Evolutionary conservation across 2,113 vertebrate species (phyloP).

Genomic region (Hemichromis elongatus): DNA sequence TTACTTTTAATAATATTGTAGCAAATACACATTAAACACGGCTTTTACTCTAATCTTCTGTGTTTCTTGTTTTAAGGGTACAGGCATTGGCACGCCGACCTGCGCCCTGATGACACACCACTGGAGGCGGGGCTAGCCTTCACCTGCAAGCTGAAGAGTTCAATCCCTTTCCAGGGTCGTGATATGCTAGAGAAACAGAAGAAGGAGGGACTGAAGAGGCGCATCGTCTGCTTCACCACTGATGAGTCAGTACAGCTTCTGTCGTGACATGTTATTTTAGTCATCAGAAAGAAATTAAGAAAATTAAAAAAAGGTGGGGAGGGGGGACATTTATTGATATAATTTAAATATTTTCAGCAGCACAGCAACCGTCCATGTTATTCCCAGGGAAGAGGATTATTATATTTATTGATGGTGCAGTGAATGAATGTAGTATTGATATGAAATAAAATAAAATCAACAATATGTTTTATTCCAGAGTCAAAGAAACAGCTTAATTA

Average conservation of each 20-base stretch:
- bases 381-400: neutral
- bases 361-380: neutral
- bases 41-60: neutral
- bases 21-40: neutral
- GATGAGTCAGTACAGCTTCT: slow-evolving; percentile 77
- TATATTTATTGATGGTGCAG: neutral
- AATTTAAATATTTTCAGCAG: neutral
- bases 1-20: neutral
- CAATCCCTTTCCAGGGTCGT: slow-evolving; percentile 83
- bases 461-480: neutral
- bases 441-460: neutral
- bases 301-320: neutral
- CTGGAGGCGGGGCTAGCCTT: slow-evolving; percentile 90
- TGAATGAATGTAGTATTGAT: neutral
- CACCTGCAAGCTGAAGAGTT: slow-evolving; percentile 88
- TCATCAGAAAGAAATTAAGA: neutral
- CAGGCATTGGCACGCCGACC: slow-evolving; percentile 93
- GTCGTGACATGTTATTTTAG: neutral
- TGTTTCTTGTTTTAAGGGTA: slow-evolving; percentile 75
- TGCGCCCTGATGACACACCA: slow-evolving; percentile 86
- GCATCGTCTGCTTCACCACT: slow-evolving; percentile 87
- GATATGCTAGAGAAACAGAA: slow-evolving; percentile 83
- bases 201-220: slow-evolving; percentile 76
- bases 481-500: neutral
- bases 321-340: neutral